phyloP scores from a whole-genome alignment of 2,113 vertebrate genomes.

The Python bivittatus region DNA sequence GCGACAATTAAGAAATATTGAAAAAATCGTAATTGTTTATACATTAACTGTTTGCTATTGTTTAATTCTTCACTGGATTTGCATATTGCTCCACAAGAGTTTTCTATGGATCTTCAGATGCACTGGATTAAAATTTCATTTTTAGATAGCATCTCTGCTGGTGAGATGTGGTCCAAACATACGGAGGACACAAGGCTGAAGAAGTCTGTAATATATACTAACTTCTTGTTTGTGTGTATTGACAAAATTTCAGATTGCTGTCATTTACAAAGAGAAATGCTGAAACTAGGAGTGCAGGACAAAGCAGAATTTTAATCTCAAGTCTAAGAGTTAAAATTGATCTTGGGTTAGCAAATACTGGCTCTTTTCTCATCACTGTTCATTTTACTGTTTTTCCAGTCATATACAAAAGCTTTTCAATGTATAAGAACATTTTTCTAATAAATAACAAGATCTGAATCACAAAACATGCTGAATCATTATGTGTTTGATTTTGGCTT shows the following conservation, averaged over 20 bases:
- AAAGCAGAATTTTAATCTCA: background rate
- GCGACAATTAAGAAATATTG: no score
- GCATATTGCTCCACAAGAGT: no score
- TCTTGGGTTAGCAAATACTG: background rate
- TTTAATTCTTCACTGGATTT: no score
- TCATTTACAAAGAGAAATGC: background rate
- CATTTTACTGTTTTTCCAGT: background rate
- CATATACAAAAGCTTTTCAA: background rate
- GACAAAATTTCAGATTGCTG: background rate
- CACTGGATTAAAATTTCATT: no score
- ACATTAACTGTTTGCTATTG: no score
- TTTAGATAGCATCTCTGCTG: no score
- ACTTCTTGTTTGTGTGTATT: background rate
- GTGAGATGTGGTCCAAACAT: no score
- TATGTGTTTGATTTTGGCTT: no score
- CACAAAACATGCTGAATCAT: no score
- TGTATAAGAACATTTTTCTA: background rate
- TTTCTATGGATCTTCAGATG: no score
- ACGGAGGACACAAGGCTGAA: background rate
- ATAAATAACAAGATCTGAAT: background rate
- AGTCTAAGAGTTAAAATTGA: background rate
- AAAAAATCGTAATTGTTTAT: no score
- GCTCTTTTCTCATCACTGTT: background rate
- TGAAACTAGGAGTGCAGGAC: background rate
- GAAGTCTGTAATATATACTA: no score